Evolutionary conservation across 2,797 vertebrate species (phyloP), one percentile per base, ranked within the genome.

Genomic region (Brachyalestes nurse): DNA sequence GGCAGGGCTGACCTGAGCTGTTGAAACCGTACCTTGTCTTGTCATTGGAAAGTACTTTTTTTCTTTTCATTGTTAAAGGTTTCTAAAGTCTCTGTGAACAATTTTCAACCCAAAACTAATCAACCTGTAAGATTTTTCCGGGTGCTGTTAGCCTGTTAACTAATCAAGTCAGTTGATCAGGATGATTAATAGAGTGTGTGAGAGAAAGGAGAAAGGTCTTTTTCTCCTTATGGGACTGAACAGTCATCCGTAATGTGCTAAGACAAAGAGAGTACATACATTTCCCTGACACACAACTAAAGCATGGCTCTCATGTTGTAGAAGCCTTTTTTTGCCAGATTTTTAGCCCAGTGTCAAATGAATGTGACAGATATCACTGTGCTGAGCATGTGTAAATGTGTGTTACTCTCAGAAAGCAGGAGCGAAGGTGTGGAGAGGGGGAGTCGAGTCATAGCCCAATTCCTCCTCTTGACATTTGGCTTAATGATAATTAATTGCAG

Each of bases 401-500:
- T 72, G 72, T 47, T 73, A 82, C 61, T 74, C 51, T 25, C 40
- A 23, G 14, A 64, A 57, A 60, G 61, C 5, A 12, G 7, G 16
- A 19, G 62, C 6, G 42, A 45, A 72, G 53, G 57, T 45, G 57
- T 62, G 40, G 72, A 64, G 49, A 7, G 67, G 51, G 75, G 75
- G 34, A 23, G 81, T 72, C 61, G 82, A 84, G 66, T 82, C 76
- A 51, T 67, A 70, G 74, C 72, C 75, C 70, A 81, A 60, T 81
- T 84, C 75, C 73, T 83, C 76, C 79, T 58, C 79, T 75, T 85
- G 83, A 87, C 87, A 79, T 87, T 87, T 75, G 49, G 47, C 78
- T 82, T 88, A 87, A 89, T 84, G 83, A 79, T 87, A 85, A 88
- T 87, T 83, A 86, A 87, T 89, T 72, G 82, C 77, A 57, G 67